Conservation (phyloP, 1,140 invertebrate genomes). For the Gonioctena quinquepunctata region DNA sequence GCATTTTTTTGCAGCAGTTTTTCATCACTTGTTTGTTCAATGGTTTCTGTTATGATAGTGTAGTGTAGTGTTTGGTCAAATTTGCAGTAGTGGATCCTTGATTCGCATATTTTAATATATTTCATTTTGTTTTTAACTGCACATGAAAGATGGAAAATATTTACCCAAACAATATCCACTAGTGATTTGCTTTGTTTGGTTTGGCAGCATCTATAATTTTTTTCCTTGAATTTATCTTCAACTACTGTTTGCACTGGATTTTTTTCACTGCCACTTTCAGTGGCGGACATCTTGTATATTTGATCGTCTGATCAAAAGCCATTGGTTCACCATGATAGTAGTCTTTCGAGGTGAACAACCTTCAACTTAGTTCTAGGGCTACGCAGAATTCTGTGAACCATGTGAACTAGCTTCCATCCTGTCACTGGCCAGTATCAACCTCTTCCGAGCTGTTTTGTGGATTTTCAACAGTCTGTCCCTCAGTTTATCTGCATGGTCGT, state of each 20-base stretch:
- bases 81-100: not conserved
- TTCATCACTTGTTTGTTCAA: not conserved
- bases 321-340: no score
- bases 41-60: no score
- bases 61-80: not conserved
- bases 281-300: not conserved
- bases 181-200: not conserved
- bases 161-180: not conserved
- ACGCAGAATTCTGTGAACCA: no score
- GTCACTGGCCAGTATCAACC: no score
- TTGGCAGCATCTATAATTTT: not conserved
- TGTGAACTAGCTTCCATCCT: no score
- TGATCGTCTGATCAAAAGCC: no score
- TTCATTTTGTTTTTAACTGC: not conserved
- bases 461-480: no score
- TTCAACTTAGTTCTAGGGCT: no score
- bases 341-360: no score
- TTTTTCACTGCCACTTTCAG: not conserved
- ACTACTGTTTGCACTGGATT: not conserved
- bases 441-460: no score
- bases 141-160: not conserved
- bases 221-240: not conserved
- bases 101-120: no score
- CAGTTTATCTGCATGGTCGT: no score
- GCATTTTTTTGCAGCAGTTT: not conserved